A percentile compares a stretch with the other conserved stretches of the same genome.
These are phyloP conservation scores for Punctoribates punctum DNA, from an alignment of 2,888 invertebrate species.

Conservation along the genomic window DNA sequence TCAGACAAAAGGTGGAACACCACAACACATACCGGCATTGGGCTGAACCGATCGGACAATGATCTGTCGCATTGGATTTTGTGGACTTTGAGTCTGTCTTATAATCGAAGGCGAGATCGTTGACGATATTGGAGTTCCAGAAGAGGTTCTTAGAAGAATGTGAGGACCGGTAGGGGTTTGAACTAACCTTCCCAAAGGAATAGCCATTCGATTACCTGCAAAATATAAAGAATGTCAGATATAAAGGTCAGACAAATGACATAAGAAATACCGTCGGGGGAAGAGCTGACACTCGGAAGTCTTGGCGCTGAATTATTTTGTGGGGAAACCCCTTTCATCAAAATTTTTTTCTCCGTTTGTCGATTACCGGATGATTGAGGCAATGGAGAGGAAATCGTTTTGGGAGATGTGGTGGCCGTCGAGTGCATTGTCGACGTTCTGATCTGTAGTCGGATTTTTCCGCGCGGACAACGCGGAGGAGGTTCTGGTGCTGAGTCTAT, in stretches of 20 bases:
- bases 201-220: not conserved
- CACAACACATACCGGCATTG: not conserved
- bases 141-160: slow-evolving; percentile 55
- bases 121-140: not conserved
- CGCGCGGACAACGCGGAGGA: slow-evolving; percentile 64
- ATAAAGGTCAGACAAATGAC: not conserved
- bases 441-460: slow-evolving; percentile 64
- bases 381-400: not conserved
- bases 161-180: slow-evolving; percentile 69
- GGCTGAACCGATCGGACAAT: not conserved
- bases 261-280: not conserved
- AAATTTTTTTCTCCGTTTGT: not conserved
- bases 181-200: slow-evolving; percentile 56
- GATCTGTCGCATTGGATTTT: slow-evolving; percentile 10
- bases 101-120: not conserved
- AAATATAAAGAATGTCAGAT: not conserved
- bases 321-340: not conserved
- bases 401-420: not conserved
- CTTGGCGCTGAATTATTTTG: not conserved
- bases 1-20: too few relatives aligned
- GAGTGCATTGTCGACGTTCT: slow-evolving; percentile 50
- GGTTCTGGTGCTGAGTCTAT: slow-evolving; percentile 62
- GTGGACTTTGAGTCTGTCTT: not conserved
- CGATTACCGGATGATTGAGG: not conserved
- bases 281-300: not conserved